Base-by-base conservation (phyloP, 2,797 vertebrate species). In the Clarias laeviceps region DNA sequence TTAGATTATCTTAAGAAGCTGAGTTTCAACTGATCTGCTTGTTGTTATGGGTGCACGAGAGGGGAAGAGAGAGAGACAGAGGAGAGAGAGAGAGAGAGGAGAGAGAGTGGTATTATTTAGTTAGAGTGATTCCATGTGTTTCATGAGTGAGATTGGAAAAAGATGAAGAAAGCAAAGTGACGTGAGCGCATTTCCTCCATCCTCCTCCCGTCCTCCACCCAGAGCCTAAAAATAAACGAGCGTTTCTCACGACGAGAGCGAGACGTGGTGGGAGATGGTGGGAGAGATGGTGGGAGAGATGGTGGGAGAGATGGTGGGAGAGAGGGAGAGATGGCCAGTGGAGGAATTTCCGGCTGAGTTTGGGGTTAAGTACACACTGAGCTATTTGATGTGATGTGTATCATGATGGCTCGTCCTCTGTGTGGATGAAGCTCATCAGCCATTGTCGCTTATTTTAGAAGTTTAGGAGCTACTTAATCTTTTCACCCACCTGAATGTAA, bases 261-360 rank as follows among this genome's bases (percentile, higher is more conserved):
- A 40, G 66, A 45, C 62, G 61, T 66, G 24, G 86, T 66, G 83
- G 80, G 34, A 84, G 61, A 85, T 84, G 87, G 86, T 72, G 69
- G 69, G 69, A 45, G 64, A 34, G 80, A 66, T 66, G 24, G 86
- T 66, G 83, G 80, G 73, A 76, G 34, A 84, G 61, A 85, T 84
- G 87, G 86, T 72, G 69, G 69, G 69, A 45, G 64, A 34, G 80
- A 68, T 11, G 27, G 81, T 34, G 82, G 37, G 69, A 65, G 82
- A 37, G 77, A 27, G 72, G 29, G 79, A 34, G 85, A 78, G 84
- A 87, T 77, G 76, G 65, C 83, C 59, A 79, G 79, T 85, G 87
- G 87, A 93, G 93, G 94, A 93, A 95, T 96, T 95, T 95, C 94
- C 94, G 91, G 93, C 50, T 74, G 90, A 82, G 90, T 90, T 92